A percentile compares a stretch with the other conserved stretches of the same genome.
Evolutionary conservation across 2,113 vertebrate genomes (phyloP).

Genomic region (Morone chrysops): DNA sequence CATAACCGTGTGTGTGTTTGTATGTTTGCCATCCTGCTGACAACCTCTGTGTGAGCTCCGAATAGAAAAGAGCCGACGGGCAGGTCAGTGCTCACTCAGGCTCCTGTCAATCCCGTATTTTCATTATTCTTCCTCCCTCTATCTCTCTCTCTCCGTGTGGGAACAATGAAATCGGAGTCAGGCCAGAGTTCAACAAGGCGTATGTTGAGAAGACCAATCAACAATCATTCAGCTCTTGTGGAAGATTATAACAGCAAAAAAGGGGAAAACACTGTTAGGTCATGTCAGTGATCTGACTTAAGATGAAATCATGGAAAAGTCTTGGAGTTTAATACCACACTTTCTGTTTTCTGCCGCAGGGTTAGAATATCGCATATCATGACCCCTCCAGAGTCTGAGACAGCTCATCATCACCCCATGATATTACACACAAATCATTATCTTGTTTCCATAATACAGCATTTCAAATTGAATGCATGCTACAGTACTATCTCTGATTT

Average conservation of each 20-base stretch:
- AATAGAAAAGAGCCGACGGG: constrained; percentile 46
- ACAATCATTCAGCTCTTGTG: neutral
- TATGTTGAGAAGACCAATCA: neutral
- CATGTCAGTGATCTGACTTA: neutral
- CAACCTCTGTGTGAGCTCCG: constrained; percentile 43
- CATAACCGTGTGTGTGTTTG: constrained; percentile 26
- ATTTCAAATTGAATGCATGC: neutral
- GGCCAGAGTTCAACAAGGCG: constrained; percentile 9
- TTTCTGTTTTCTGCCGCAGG: neutral
- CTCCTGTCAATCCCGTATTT: constrained; percentile 49
- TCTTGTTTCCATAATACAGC: neutral
- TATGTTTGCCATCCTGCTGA: constrained; percentile 43
- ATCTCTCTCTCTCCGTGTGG: neutral
- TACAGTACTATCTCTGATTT: neutral
- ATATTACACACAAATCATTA: neutral
- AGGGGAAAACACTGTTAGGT: neutral
- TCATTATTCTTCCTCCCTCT: constrained; percentile 26
- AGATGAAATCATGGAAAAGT: neutral
- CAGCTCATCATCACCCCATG: neutral
- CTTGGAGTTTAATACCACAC: neutral
- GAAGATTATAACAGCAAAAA: neutral
- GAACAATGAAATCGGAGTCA: constrained; percentile 16
- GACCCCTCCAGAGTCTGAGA: neutral
- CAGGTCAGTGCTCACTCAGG: constrained; percentile 56
- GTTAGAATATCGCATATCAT: neutral